Percentiles rank a stretch among this genome's conserved stretches.
Evolutionary conservation across 2,888 invertebrate species (phyloP).

Genomic region (Cinara cedri): DNA sequence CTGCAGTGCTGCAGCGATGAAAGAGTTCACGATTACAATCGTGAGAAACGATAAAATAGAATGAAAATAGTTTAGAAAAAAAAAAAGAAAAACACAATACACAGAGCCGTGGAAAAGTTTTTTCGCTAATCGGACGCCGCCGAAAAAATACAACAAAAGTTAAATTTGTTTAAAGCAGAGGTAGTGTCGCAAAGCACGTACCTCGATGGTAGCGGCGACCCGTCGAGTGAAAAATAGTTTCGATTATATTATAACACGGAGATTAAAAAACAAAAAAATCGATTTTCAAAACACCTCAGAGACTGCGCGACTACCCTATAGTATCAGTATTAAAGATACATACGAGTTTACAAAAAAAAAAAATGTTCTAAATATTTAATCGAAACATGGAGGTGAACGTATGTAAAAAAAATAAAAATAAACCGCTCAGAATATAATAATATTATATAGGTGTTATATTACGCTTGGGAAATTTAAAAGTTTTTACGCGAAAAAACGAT

Average conservation of each 20-base stretch:
- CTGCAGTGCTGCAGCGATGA: background rate
- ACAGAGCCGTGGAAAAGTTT: background rate
- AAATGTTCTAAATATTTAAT: conserved; percentile 45
- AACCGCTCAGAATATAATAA: conserved; percentile 1
- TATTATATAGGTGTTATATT: conserved; percentile 14
- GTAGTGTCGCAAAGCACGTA: no score
- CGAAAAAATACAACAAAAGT: conserved; percentile 16
- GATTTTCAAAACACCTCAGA: background rate
- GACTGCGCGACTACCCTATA: no score
- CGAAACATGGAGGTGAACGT: conserved; percentile 18
- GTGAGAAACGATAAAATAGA: background rate
- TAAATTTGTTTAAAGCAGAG: conserved; percentile 15
- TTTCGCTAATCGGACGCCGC: background rate
- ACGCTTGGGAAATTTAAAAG: conserved; percentile 53
- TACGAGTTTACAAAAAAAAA: background rate
- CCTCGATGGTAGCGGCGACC: no score
- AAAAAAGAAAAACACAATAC: background rate
- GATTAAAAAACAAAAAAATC: conserved; percentile 16
- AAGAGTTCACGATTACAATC: background rate
- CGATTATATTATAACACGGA: background rate
- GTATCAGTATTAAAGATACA: background rate
- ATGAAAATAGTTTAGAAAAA: background rate
- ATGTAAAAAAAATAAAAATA: conserved; percentile 25
- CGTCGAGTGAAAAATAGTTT: no score
- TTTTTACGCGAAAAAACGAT: conserved; percentile 53